These are phyloP conservation scores for Pseudobourletiella spinata DNA, from an alignment of 1,140 invertebrate genomes.

Conservation along the genomic window DNA sequence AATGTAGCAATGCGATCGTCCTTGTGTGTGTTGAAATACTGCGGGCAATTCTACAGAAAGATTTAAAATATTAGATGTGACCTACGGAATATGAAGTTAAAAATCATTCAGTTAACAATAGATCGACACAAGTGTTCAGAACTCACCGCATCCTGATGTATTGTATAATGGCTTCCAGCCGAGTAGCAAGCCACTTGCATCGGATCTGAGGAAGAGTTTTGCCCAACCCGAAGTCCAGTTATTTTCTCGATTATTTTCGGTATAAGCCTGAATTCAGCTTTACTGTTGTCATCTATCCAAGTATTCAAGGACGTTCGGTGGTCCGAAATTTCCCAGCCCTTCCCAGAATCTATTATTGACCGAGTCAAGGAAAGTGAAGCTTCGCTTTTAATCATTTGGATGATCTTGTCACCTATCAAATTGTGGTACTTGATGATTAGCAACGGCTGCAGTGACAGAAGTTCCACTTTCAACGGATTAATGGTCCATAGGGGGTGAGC, in stretches of 20 bases:
- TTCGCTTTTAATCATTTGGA: background rate
- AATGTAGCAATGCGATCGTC: too few species aligned
- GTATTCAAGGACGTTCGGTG: background rate
- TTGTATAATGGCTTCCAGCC: slow-evolving; percentile 12
- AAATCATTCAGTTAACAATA: too few species aligned
- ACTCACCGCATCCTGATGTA: slow-evolving; percentile 27
- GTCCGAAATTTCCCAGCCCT: background rate
- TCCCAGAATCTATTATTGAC: background rate
- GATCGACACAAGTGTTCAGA: too few species aligned
- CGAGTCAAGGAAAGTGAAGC: background rate
- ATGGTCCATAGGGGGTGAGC: slow-evolving; percentile 2
- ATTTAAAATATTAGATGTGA: too few species aligned
- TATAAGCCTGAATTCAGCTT: background rate
- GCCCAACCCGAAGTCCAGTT: slow-evolving; percentile 22
- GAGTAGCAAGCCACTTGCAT: slow-evolving; percentile 26
- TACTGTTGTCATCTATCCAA: background rate
- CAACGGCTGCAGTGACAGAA: background rate
- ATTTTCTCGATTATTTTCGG: slow-evolving; percentile 23
- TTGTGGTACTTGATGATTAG: slow-evolving; percentile 2
- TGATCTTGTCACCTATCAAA: background rate
- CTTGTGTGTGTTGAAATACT: too few species aligned
- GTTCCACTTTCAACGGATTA: slow-evolving; percentile 17
- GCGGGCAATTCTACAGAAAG: too few species aligned
- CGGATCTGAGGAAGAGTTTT: slow-evolving; percentile 13
- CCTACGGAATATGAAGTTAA: too few species aligned